Conservation (phyloP, 2,113 vertebrate genomes). For the Morone saxatilis region DNA sequence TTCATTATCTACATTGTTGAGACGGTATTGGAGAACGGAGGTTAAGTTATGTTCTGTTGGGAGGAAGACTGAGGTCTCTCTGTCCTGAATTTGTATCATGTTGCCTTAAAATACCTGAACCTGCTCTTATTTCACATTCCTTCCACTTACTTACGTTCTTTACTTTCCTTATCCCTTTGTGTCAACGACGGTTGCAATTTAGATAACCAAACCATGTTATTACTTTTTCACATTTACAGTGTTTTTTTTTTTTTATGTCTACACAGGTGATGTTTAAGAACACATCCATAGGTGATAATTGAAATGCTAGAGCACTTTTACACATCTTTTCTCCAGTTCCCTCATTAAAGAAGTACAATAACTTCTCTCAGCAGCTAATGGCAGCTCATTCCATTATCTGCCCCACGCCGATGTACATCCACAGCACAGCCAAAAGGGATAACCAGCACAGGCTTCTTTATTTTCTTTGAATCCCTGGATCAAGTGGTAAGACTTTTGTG, state of each 20-base stretch:
- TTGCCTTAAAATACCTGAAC: constrained; percentile 14
- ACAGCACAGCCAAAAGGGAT: constrained; percentile 59
- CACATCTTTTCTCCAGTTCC: constrained; percentile 41
- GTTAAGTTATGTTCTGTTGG: background rate
- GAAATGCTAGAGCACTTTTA: constrained; percentile 35
- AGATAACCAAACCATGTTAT: background rate
- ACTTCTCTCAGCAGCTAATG: constrained; percentile 51
- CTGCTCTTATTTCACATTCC: constrained; percentile 34
- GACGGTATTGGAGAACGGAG: background rate
- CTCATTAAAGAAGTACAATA: constrained; percentile 59
- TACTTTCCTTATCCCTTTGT: background rate
- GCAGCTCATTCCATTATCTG: constrained; percentile 52
- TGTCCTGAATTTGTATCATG: constrained; percentile 16
- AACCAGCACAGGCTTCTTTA: constrained; percentile 52
- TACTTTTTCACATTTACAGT: background rate
- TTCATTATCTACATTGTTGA: background rate
- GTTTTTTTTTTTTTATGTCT: background rate
- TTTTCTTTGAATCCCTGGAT: constrained; percentile 72
- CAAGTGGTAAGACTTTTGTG: constrained; percentile 67
- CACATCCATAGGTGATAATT: constrained; percentile 53
- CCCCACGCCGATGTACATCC: constrained; percentile 50
- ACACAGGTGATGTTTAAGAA: constrained; percentile 41
- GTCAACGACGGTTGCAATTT: background rate
- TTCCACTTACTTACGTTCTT: background rate
- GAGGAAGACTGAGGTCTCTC: constrained; percentile 27